Percentiles rank a stretch among this genome's conserved stretches.
Conservation (phyloP, 2,888 invertebrate species). For the Lasiommata megera region DNA sequence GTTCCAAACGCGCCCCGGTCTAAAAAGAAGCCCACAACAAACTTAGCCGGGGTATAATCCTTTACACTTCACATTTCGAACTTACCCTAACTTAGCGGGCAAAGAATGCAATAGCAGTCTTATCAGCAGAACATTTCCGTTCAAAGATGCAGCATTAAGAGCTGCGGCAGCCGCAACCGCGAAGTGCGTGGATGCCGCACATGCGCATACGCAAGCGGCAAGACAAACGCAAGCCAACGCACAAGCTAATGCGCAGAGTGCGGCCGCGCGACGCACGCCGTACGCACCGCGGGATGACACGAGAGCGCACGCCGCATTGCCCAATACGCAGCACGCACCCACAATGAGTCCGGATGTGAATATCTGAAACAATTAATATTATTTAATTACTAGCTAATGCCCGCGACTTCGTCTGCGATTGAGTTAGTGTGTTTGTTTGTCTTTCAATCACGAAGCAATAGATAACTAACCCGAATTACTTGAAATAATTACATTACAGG, state of each 20-base stretch:
- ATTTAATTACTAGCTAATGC: too few species aligned
- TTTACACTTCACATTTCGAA: neutral
- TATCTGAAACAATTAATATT: slow-evolving; percentile 45
- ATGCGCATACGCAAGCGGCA: slow-evolving; percentile 64
- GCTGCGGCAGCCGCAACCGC: slow-evolving; percentile 70
- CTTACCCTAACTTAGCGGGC: slow-evolving; percentile 68
- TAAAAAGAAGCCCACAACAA: too few species aligned
- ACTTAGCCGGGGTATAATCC: too few species aligned
- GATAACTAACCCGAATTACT: too few species aligned
- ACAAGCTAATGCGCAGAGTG: slow-evolving; percentile 62
- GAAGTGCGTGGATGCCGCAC: slow-evolving; percentile 47
- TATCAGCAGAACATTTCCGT: slow-evolving; percentile 69
- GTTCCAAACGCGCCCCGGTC: too few species aligned
- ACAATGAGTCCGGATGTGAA: slow-evolving; percentile 71
- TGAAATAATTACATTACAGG: too few species aligned
- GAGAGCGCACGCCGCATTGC: slow-evolving; percentile 63
- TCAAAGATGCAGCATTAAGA: slow-evolving; percentile 67
- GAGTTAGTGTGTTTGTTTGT: too few species aligned
- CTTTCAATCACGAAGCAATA: too few species aligned
- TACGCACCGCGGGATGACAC: slow-evolving; percentile 59
- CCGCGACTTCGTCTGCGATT: too few species aligned
- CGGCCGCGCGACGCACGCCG: slow-evolving; percentile 63
- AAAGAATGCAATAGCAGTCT: slow-evolving; percentile 61
- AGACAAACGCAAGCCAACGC: slow-evolving; percentile 60
- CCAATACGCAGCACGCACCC: slow-evolving; percentile 66